phyloP scores from a whole-genome alignment of 2,888 invertebrate species.

The Oscheius sp. region DNA sequence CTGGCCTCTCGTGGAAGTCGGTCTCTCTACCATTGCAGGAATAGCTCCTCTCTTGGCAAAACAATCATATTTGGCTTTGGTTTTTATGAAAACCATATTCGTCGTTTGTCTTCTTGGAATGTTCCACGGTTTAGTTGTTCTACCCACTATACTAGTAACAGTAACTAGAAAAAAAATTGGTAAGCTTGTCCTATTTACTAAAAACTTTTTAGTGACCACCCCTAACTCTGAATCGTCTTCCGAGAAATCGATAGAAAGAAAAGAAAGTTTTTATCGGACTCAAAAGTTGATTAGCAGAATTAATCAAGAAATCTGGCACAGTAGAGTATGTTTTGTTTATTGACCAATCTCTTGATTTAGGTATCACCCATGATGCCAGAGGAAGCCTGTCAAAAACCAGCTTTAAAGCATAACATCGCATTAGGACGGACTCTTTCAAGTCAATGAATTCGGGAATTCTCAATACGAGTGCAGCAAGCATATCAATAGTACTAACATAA shows the following conservation, averaged over 20 bases:
- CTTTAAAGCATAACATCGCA: constrained; percentile 42
- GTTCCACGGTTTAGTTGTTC: constrained; percentile 62
- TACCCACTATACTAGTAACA: constrained; percentile 59
- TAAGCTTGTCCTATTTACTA: neutral
- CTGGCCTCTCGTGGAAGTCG: constrained; percentile 65
- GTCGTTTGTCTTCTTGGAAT: constrained; percentile 65
- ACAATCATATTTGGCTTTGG: constrained; percentile 65
- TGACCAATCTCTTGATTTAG: neutral
- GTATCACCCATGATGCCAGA: constrained; percentile 30
- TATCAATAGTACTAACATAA: neutral
- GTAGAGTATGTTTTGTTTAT: constrained; percentile 6
- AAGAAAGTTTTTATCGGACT: constrained; percentile 60
- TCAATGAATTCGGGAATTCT: constrained; percentile 8
- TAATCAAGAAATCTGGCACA: constrained; percentile 34
- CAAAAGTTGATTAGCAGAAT: constrained; percentile 32
- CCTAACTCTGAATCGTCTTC: constrained; percentile 40
- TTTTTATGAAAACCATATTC: constrained; percentile 63
- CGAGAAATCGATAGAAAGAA: constrained; percentile 51
- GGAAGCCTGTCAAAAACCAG: constrained; percentile 30
- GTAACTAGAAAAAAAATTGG: constrained; percentile 27
- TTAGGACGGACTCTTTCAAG: constrained; percentile 36
- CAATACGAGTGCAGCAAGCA: neutral
- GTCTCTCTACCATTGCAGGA: constrained; percentile 64
- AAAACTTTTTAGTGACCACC: constrained; percentile 2
- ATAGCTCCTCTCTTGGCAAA: constrained; percentile 63